Evolutionary conservation across 2,797 vertebrate genomes (phyloP), one percentile per base, ranked within the genome.

Genomic region (Leuciscus waleckii): DNA sequence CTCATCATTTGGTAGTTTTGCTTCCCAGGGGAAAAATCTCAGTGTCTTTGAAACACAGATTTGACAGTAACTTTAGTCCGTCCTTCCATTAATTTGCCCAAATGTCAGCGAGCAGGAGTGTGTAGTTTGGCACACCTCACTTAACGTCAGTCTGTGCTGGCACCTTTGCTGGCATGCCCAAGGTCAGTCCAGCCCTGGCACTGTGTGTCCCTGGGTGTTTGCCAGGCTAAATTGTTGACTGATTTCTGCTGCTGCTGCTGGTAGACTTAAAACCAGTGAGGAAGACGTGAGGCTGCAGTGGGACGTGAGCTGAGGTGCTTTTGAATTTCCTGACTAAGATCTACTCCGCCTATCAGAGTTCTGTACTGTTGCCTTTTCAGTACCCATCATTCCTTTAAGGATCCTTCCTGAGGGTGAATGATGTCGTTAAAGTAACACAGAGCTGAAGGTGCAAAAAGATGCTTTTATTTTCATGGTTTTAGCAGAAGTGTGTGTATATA

Each of bases 1-100:
- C 77, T 85, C 87, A 58, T 90, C 81, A 87, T 88, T 88, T 85
- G 84, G 82, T 83, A 74, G 32, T 26, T 67, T 32, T 39, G 29
- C 32, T 39, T 76, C 71, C 16, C 8, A 75, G 43, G 54, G 41
- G 19, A 21, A 54, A 29, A 26, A 83, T 29, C 37, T 76, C 16
- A 32, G 3, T 76, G 32, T 49, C 21, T 51, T 51, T 32, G 67
- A 75, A 83, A 35, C 10, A 61, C 35, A 67, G 71, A 76, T 67
- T 75, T 75, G 58, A 65, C 70, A 26, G 41, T 76, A 51, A 54
- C 67, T 3, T 26, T 39, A 76, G 23, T 76, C 71, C 4, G 16
- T 77, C 26, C 63, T 35, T 78, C 17, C 0, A 11, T 58, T 58
- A 2, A 43, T 43, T 26, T 68, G 19, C n/a, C 74, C 65, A 56